A percentile compares a stretch with the other conserved stretches of the same genome.
Conservation (phyloP, 35 echinoderm and acorn worm species). For the Heliocidaris erythrogramma region DNA sequence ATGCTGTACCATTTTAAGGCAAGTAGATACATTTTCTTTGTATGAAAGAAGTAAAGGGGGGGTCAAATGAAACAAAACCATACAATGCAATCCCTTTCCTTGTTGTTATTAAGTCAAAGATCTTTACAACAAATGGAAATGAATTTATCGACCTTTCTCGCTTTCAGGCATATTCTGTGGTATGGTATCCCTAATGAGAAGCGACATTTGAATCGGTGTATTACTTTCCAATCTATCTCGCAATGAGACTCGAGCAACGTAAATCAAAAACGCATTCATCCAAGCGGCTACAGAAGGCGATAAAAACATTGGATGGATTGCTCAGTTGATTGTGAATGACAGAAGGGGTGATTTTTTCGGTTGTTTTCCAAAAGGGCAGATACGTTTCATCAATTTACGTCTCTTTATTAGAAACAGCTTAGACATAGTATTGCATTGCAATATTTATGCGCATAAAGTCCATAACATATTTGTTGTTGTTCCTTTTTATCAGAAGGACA, state of each 20-base stretch:
- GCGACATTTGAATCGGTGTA: not conserved
- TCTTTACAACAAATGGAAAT: not conserved
- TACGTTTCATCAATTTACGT: too few species aligned
- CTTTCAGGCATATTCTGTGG: not conserved
- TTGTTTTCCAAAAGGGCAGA: not conserved
- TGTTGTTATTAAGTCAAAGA: not conserved
- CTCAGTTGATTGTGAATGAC: not conserved
- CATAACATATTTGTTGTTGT: too few species aligned
- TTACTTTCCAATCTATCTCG: not conserved
- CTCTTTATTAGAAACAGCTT: not conserved
- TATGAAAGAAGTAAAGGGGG: too few species aligned
- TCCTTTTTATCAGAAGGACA: too few species aligned
- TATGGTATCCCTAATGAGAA: slow-evolving; percentile 17
- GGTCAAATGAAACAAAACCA: too few species aligned
- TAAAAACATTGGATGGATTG: not conserved
- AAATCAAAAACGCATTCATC: not conserved
- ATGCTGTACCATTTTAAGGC: too few species aligned
- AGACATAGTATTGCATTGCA: not conserved
- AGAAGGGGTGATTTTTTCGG: not conserved
- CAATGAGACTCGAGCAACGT: not conserved
- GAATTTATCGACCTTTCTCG: not conserved
- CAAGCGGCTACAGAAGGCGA: not conserved
- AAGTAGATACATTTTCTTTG: too few species aligned
- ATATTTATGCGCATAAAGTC: not conserved
- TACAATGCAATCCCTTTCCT: too few species aligned